Conservation (phyloP, 2,888 invertebrate species). For the Axea sp. region DNA sequence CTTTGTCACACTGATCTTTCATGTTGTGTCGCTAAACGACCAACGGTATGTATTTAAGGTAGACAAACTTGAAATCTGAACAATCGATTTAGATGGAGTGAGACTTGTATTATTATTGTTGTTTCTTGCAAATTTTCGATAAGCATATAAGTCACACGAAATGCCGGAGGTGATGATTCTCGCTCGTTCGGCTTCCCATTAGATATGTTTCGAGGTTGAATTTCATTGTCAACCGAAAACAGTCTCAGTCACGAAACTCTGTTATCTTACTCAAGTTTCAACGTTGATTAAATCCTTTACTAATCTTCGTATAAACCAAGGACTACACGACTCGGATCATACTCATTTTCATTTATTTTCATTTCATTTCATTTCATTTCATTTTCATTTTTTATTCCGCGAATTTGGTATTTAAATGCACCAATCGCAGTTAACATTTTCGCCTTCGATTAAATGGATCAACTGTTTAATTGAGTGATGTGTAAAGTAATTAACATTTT, state of each 20-base stretch:
- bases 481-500: too few relatives aligned
- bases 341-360: slow-evolving; percentile 11
- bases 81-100: background rate
- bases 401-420: too few relatives aligned
- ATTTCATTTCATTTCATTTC: too few relatives aligned
- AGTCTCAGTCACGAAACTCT: slow-evolving; percentile 23
- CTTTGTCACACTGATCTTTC: too few relatives aligned
- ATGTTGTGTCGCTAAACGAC: too few relatives aligned
- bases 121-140: slow-evolving; percentile 1
- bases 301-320: slow-evolving; percentile 36
- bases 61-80: background rate
- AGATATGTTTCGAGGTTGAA: slow-evolving; percentile 33
- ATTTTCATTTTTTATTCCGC: too few relatives aligned
- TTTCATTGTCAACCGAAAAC: slow-evolving; percentile 42
- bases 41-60: too few relatives aligned
- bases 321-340: slow-evolving; percentile 13
- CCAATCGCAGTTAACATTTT: too few relatives aligned
- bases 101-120: slow-evolving; percentile 1
- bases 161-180: slow-evolving; percentile 39
- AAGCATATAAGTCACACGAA: slow-evolving; percentile 26
- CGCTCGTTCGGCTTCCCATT: slow-evolving; percentile 36
- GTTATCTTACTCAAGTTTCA: slow-evolving; percentile 31
- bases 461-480: too few relatives aligned
- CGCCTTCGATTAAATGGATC: too few relatives aligned
- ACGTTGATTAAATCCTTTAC: slow-evolving; percentile 41